Evolutionary conservation across 2,888 invertebrate species (phyloP).

Genomic region (Morpho deidamia): DNA sequence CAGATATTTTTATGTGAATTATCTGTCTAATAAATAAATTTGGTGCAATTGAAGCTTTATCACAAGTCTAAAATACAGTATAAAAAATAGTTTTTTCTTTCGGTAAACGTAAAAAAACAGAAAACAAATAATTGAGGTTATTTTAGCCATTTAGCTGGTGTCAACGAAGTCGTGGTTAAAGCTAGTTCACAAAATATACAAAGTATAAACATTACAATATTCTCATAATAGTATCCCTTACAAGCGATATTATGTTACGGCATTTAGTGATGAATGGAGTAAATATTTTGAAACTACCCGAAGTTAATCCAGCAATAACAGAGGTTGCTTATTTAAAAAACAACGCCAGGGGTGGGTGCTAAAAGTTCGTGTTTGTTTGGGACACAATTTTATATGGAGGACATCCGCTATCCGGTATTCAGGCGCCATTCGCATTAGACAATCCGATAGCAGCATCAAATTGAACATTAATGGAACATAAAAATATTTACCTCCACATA

Average conservation of each 20-base stretch:
- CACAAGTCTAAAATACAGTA: no score
- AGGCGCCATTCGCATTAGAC: slow-evolving; percentile 73
- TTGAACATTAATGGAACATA: slow-evolving; percentile 69
- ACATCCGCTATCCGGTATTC: slow-evolving; percentile 56
- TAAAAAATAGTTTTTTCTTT: no score
- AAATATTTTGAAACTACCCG: slow-evolving; percentile 55
- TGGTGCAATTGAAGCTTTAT: background rate
- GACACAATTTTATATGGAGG: slow-evolving; percentile 62
- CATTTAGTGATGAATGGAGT: slow-evolving; percentile 34
- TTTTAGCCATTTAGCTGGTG: no score
- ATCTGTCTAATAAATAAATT: no score
- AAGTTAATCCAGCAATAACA: slow-evolving; percentile 57
- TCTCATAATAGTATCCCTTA: background rate
- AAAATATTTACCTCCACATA: slow-evolving; percentile 72
- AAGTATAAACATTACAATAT: background rate
- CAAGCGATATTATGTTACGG: slow-evolving; percentile 10
- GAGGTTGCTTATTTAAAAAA: slow-evolving; percentile 66
- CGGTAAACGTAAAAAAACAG: background rate
- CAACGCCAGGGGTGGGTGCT: slow-evolving; percentile 52
- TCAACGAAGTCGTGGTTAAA: no score
- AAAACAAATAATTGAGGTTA: background rate
- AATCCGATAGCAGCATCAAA: slow-evolving; percentile 64
- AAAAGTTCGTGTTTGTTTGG: slow-evolving; percentile 67
- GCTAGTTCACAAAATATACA: no score
- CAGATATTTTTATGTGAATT: no score